Base-by-base conservation (phyloP, 1,140 invertebrate species). In the Drosophila parabipectinata region DNA sequence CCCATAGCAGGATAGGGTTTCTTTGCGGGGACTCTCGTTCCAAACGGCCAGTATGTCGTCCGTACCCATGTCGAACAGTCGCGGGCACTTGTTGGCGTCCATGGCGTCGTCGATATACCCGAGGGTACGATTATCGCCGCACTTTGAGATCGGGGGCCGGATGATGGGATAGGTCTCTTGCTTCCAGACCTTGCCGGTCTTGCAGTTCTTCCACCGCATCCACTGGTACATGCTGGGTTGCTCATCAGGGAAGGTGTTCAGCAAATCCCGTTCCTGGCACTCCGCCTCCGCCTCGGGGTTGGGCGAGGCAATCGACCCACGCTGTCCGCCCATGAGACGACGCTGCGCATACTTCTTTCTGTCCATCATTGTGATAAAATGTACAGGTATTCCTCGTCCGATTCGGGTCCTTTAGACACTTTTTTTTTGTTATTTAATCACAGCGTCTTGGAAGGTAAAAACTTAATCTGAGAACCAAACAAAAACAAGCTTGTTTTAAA, bases 131-230 rank as follows among this genome's bases (percentile, higher is more conserved):
- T 1, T 4, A 0, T 21, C n/a, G 9, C 6, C 10, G 62, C 81
- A 84, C 3, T 28, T 47, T 6, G 63, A 53, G 6, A 85, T 39
- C 0, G 81, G 24, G 0, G 81, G 81, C 8, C 12, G 45, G 3
- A 84, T 80, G 26, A 6, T 73, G 0, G 72, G 77, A 66, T 80
- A 84, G 0, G 54, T 55, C 48, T 84, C 80, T 0, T 6, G 2
- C 4, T 28, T 12, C 14, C 41, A 45, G 8, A 67, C n/a, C 8
- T 47, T 15, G 6, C 14, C 51, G 1, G 41, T 32, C 18, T 77
- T 85, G 50, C 72, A 80, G 41, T 85, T 84, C 6, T 44, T 47
- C 48, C 41, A 48, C 1, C 77, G 81, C 51, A 77, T 69, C 14
- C 83, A 47, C 39, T 69, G 32, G 37, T 68, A 61, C 14, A 62